Evolutionary conservation across 2,797 vertebrate genomes (phyloP).

Genomic region (Tarsius wallacei): DNA sequence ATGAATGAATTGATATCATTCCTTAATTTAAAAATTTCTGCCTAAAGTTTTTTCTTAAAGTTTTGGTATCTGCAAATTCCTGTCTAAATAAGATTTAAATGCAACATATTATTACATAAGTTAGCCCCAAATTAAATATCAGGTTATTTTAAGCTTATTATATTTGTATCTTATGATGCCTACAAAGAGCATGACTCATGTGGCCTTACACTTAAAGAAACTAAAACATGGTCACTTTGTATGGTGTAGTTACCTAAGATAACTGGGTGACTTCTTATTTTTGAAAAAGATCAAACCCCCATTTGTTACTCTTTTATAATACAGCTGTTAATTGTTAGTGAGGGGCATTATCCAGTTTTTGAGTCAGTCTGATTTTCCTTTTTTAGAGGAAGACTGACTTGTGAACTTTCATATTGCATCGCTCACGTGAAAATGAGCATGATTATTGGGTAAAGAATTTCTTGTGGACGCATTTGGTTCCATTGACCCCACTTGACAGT

Average conservation of each 20-base stretch:
- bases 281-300: neutral
- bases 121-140: neutral
- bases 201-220: neutral
- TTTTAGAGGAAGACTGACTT: neutral
- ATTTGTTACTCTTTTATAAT: neutral
- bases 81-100: neutral
- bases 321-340: neutral
- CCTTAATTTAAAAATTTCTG: neutral
- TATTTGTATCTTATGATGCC: neutral
- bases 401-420: neutral
- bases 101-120: neutral
- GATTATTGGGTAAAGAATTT: neutral
- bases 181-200: neutral
- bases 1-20: neutral
- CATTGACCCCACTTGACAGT: neutral
- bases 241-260: neutral
- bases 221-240: neutral
- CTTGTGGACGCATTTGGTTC: neutral
- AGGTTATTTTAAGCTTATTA: conserved; percentile 4
- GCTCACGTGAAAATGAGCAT: neutral
- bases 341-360: neutral
- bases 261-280: neutral
- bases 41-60: neutral
- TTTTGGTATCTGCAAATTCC: neutral
- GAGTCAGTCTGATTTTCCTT: conserved; percentile 8